phyloP scores from a whole-genome alignment of 1,140 invertebrate genomes.

The Grapholita molesta region DNA sequence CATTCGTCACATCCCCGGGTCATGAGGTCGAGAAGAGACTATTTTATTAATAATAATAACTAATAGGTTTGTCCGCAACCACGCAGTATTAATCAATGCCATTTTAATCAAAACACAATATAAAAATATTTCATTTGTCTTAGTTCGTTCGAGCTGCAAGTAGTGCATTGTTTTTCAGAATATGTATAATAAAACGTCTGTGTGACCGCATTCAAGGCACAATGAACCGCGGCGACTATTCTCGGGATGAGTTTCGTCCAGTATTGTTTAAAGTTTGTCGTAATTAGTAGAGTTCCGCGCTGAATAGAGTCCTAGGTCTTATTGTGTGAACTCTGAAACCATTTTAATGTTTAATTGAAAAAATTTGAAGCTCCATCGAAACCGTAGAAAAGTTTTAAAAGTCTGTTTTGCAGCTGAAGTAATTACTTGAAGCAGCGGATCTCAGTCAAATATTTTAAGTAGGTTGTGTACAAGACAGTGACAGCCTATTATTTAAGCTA shows the following conservation, averaged over 20 bases:
- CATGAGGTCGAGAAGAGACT: too few relatives aligned
- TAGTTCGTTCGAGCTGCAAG: slow-evolving; percentile 69
- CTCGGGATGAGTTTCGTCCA: slow-evolving; percentile 74
- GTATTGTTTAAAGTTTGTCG: slow-evolving; percentile 77
- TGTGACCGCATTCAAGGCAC: slow-evolving; percentile 73
- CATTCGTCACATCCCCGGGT: too few relatives aligned
- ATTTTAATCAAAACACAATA: slow-evolving; percentile 32
- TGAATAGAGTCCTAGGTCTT: slow-evolving; percentile 66
- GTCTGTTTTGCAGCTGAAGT: neutral
- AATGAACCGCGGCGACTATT: slow-evolving; percentile 67
- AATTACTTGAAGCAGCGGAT: slow-evolving; percentile 1
- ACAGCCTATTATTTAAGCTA: slow-evolving; percentile 9
- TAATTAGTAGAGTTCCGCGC: slow-evolving; percentile 71
- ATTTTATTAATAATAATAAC: neutral
- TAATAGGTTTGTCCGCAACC: slow-evolving; percentile 22
- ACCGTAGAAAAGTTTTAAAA: neutral
- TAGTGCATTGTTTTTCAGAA: slow-evolving; percentile 73
- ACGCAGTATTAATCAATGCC: slow-evolving; percentile 29
- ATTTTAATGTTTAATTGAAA: slow-evolving; percentile 48
- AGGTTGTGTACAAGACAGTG: neutral
- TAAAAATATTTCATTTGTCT: slow-evolving; percentile 71
- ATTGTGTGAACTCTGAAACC: slow-evolving; percentile 54
- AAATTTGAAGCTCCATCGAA: slow-evolving; percentile 10
- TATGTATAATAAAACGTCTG: slow-evolving; percentile 72
- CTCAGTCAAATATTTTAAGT: neutral